A percentile compares a stretch with the other conserved stretches of the same genome.
Conservation (phyloP, 2,797 vertebrate species). For the Chanos chanos region DNA sequence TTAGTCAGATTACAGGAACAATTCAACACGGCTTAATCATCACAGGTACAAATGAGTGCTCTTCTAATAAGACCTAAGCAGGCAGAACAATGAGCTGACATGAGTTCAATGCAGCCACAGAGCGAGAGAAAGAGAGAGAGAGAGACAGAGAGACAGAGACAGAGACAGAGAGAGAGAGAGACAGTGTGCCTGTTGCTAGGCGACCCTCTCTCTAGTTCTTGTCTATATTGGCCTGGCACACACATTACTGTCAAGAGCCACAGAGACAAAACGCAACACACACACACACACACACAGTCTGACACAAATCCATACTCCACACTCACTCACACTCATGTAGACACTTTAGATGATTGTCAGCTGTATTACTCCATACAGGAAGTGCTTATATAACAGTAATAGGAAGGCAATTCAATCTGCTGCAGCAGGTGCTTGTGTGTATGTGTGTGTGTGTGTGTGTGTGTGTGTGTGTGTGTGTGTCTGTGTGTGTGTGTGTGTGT, state of each 20-base stretch:
- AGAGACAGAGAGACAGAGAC: too few relatives aligned
- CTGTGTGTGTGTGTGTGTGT: not conserved
- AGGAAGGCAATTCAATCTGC: not conserved
- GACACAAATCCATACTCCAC: not conserved
- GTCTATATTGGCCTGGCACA: conserved; percentile 12
- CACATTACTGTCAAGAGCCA: not conserved
- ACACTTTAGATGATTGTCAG: conserved; percentile 35
- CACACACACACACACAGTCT: not conserved
- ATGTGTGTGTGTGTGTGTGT: not conserved
- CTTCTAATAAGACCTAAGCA: conserved; percentile 41
- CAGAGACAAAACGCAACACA: not conserved
- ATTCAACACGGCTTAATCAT: not conserved
- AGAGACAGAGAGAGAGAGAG: conserved; percentile 5
- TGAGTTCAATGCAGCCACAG: conserved; percentile 29
- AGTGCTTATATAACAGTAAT: not conserved
- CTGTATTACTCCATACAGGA: conserved; percentile 14
- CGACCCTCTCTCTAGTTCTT: conserved; percentile 17
- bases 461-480: not conserved
- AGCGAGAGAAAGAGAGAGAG: conserved; percentile 37
- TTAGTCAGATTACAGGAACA: too few relatives aligned
- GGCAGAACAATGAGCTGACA: conserved; percentile 32
- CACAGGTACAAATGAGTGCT: not conserved
- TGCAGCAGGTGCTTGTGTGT: not conserved
- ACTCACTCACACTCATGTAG: conserved; percentile 2
- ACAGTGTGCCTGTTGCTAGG: conserved; percentile 42